These are phyloP conservation scores for Orientallactaga bullata DNA, from an alignment of 2,113 vertebrate species.

Conservation along the genomic window DNA sequence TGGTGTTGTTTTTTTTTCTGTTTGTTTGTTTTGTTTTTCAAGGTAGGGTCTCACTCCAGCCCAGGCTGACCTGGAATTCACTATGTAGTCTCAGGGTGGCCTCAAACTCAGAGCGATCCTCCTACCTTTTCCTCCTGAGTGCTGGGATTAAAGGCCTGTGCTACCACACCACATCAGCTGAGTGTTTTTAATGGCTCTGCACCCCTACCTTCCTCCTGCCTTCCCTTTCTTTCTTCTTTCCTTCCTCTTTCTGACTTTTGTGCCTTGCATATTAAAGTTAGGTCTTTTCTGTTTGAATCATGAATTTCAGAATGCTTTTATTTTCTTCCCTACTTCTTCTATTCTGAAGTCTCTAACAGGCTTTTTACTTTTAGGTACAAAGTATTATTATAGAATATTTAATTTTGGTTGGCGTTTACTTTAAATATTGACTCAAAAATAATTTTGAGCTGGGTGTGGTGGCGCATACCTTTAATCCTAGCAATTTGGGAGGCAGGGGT, in stretches of 20 bases:
- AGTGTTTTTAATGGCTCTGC: not conserved
- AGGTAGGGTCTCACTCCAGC: no score
- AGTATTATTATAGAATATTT: not conserved
- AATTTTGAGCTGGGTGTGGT: not conserved
- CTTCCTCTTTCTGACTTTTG: not conserved
- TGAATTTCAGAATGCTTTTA: not conserved
- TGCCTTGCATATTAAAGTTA: not conserved
- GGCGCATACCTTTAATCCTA: no score
- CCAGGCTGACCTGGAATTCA: no score
- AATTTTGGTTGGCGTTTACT: not conserved
- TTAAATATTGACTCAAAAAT: not conserved
- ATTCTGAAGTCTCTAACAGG: not conserved
- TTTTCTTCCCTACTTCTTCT: not conserved
- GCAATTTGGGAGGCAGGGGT: no score
- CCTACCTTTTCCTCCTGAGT: no score
- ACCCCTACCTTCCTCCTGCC: not conserved
- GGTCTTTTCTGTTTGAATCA: not conserved
- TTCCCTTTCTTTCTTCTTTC: no score
- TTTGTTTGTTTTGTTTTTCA: no score
- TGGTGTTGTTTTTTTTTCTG: not conserved
- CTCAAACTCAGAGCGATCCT: no score
- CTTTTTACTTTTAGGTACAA: not conserved
- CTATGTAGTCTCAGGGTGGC: no score
- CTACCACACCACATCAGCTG: no score
- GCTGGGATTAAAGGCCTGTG: no score